These are phyloP conservation scores for Xestobium rufovillosum DNA, from an alignment of 2,888 invertebrate species.

Conservation along the genomic window DNA sequence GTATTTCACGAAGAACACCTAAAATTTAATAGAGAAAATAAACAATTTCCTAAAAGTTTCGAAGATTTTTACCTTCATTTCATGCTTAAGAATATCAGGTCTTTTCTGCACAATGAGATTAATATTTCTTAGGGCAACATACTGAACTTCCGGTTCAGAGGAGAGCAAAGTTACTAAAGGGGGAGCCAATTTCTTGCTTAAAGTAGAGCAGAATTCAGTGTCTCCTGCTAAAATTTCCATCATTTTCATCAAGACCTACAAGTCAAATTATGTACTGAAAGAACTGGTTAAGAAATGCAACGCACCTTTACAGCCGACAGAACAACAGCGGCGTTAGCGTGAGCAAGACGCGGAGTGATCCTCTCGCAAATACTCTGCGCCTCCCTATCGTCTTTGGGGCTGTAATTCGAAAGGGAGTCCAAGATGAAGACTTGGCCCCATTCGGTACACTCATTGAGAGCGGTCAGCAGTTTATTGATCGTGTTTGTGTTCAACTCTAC, in stretches of 20 bases:
- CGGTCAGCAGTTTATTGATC: conserved; percentile 95
- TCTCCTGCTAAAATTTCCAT: conserved; percentile 95
- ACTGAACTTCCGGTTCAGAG: conserved; percentile 98
- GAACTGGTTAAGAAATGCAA: not conserved
- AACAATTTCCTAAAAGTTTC: conserved; percentile 3
- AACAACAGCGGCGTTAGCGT: conserved; percentile 98
- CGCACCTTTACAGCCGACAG: conserved; percentile 92
- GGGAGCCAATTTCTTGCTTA: conserved; percentile 97
- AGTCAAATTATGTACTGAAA: conserved; percentile 4
- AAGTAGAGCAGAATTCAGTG: conserved; percentile 85
- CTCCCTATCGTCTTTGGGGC: conserved; percentile 93
- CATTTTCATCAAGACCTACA: conserved; percentile 85
- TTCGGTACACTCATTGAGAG: conserved; percentile 98
- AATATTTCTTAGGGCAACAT: conserved; percentile 96
- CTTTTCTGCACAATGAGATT: conserved; percentile 99
- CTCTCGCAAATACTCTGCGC: conserved; percentile 98
- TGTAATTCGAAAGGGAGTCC: conserved; percentile 95
- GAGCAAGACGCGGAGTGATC: conserved; percentile 93
- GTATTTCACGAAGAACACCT: conserved; percentile 97
- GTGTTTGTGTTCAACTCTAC: conserved; percentile 93
- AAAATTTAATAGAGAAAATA: conserved; percentile 9
- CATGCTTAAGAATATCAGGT: conserved; percentile 96
- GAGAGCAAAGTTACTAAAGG: conserved; percentile 95
- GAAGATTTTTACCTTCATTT: conserved; percentile 81
- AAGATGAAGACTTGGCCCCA: conserved; percentile 99